Evolutionary conservation across 2,113 vertebrate genomes (phyloP).

Genomic region (Carlito syrichta): DNA sequence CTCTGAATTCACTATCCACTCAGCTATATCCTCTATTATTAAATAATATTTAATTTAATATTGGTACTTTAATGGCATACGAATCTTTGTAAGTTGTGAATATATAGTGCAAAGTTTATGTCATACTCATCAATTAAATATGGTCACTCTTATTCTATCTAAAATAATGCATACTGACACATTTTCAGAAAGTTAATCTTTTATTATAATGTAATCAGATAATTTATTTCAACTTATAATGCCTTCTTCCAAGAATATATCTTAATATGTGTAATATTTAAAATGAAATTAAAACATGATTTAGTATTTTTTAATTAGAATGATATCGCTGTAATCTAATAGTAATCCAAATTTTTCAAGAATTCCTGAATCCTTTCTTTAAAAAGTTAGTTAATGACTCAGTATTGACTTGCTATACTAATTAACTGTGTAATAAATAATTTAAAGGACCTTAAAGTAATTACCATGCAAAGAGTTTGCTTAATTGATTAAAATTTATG

Average conservation of each 20-base stretch:
- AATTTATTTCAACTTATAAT: background rate
- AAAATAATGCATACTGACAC: background rate
- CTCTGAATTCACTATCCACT: background rate
- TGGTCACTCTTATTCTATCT: background rate
- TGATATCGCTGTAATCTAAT: background rate
- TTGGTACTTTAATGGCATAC: background rate
- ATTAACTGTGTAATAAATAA: slow-evolving; percentile 51
- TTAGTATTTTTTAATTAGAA: background rate
- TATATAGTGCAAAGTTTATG: background rate
- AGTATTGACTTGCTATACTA: slow-evolving; percentile 27
- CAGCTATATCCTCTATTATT: background rate
- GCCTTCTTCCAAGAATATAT: background rate
- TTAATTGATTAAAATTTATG: slow-evolving; percentile 35
- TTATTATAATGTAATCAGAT: background rate
- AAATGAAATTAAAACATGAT: slow-evolving; percentile 22
- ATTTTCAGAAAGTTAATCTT: background rate
- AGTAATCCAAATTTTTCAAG: background rate
- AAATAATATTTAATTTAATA: background rate
- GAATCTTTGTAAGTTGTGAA: background rate
- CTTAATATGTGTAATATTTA: background rate
- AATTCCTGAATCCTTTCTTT: slow-evolving; percentile 2
- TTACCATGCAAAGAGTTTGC: slow-evolving; percentile 26
- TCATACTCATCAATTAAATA: background rate
- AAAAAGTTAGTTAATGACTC: slow-evolving; percentile 27
- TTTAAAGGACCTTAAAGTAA: slow-evolving; percentile 43